Base-by-base conservation (phyloP, 2,797 vertebrate genomes). In the Etheostoma perlongum region DNA sequence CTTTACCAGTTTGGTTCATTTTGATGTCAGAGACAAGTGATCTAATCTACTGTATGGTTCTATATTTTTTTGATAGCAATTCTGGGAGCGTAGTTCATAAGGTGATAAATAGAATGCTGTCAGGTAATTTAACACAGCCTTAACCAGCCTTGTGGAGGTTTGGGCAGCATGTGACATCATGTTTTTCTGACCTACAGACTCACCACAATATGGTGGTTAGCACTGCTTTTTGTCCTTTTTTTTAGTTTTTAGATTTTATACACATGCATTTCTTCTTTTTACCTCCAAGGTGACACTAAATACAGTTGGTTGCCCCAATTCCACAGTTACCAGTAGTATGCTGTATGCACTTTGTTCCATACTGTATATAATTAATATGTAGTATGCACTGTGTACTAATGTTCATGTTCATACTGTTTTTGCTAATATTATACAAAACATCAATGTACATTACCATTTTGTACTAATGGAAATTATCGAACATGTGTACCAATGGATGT, bases 101-200 rank as follows among this genome's bases (percentile, higher is more conserved):
- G 48, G 49, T 85, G 74, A 82, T 67, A 27, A 47, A 80, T 75
- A 36, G 40, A 54, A 30, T 42, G 18, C 58, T 73, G 67, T 72
- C 60, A 53, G 58, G 66, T 72, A 19, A 57, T 79, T 67, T 71
- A 74, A 76, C 44, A 67, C 42, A 48, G 21, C 30, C 52, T 64
- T 53, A 76, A 57, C 52, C 72, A 70, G 62, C 30, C 40, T 27
- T 7, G 27, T 23, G 14, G 23, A 33, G 46, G 30, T 46, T 64
- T 21, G 36, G 36, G 42, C 40, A 14, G 51, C 27, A 3, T 55
- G 23, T 42, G 61, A 42, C 19, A 78, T 64, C 65, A 53, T 16
- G 57, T 51, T 51, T 40, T 40, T 36, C 4, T 52, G 67, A 66
- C 62, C 64, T 74, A 52, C 48, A 64, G 27, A 64, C 52, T 64